Base-by-base conservation (phyloP, 2,888 invertebrate genomes). In the Leptopilina syphax region DNA sequence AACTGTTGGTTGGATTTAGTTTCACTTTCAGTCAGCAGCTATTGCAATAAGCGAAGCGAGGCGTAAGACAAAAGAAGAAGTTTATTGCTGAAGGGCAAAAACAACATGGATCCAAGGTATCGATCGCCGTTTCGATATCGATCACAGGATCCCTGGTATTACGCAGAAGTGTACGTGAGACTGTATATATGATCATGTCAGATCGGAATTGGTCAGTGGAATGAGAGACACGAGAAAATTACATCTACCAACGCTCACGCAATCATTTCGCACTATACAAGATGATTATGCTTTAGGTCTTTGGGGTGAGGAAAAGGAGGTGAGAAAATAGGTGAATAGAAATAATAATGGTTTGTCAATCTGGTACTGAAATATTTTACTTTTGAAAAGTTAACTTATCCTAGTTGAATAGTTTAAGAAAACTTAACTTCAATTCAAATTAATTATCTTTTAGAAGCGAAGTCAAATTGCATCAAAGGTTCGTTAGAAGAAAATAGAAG, bases 141-240 rank as follows among this genome's bases (percentile, higher is more conserved):
- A 76, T 76, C 67, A 77, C 85, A 57, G 87, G 88, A 87, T 90
- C 89, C 87, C 90, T 90, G 90, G 90, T 90, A 91, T 91, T 91
- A 91, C 90, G 90, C 90, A 89, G 90, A 89, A 90, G 87, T 88
- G 88, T 88, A 89, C 86, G 87, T 85, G 87, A 85, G 87, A 80
- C 77, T 89, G 89, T 89, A 88, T 76, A 84, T 83, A 82, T 82
- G 80, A 79, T 83, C 82, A 81, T 83, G 83, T 76, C 80, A 68
- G 81, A 77, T 73, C 57, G 57, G 73, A 73, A 73, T 73, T 73
- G 57, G 34, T 73, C 73, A 73, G 73, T 73, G 73, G 57, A 10
- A 34, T 41, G 57, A 73, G 73, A 57, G n/a, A 73, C 24, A 80
- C 50, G 77, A 84, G 82, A 82, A 84, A 86, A 88, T 88, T 88